Evolutionary conservation across 2,797 vertebrate species (phyloP), one percentile per base, ranked within the genome.

Genomic region (Cheirogaleus major): DNA sequence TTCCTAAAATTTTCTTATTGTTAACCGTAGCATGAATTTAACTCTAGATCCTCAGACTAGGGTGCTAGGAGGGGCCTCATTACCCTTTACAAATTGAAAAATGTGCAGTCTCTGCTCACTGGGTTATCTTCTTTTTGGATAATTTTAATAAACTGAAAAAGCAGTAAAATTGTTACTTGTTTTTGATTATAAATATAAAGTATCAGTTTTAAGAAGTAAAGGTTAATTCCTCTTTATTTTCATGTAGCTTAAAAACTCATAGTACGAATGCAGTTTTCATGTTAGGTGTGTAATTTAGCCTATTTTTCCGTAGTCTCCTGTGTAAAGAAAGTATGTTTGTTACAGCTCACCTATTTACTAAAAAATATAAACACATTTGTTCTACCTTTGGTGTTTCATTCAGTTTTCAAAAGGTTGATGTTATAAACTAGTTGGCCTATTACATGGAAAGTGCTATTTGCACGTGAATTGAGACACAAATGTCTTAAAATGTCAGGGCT

Each of bases 71-170:
- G 14, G 10, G 55, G 5, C 13, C 25, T 72, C 20, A 94, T 82
- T 73, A 65, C 4, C 30, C 32, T 93, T 88, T 59, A 22, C 25
- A 86, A 61, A 48, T 30, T 81, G 55, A 32, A 95, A 94, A 95
- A 52, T 22, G 22, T 75, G 27, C 12, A 75, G 9, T 57, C 12
- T 61, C 6, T 94, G 4, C 8, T 82, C 27, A 88, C 22, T 57
- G 22, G 17, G 8, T 63, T 30, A 63, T 89, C 45, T 7, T 86
- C 61, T 84, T 80, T 90, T 80, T 88, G 35, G 35, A 50, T 92
- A 72, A 80, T 88, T 94, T 88, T 84, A 80, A 90, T 88, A 52
- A 90, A 55, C 43, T 87, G 38, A 50, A 76, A 80, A 81, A 72
- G 81, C 27, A 55, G 4, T 88, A 73, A 57, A 59, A 30, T 38